Evolutionary conservation across 2,797 vertebrate species (phyloP).

Genomic region (Triplophysa yarkandensis): DNA sequence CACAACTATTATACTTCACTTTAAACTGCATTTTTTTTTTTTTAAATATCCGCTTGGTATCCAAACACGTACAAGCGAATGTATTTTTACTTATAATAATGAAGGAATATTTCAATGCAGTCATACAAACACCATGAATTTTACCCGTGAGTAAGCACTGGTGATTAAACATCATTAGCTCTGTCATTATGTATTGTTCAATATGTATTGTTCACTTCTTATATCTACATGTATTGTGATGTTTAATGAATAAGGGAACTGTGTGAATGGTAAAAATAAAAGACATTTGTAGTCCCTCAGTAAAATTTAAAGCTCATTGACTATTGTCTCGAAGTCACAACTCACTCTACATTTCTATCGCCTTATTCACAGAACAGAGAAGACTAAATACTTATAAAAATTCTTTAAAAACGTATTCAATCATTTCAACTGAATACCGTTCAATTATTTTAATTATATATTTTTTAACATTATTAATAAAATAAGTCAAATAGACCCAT

Average conservation of each 20-base stretch:
- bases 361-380: background rate
- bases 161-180: background rate
- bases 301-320: background rate
- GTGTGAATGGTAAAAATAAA: background rate
- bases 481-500: background rate
- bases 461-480: background rate
- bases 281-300: too few species aligned
- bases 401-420: too few species aligned
- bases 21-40: too few species aligned
- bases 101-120: background rate
- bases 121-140: background rate
- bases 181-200: background rate
- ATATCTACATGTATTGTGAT: background rate
- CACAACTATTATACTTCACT: too few species aligned
- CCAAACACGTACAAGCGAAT: too few species aligned
- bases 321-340: background rate
- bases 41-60: too few species aligned
- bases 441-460: background rate
- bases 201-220: background rate
- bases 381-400: too few species aligned
- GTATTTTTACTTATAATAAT: background rate
- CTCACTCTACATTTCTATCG: background rate
- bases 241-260: background rate
- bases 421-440: too few species aligned
- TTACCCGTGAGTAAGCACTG: background rate